Base-by-base conservation (phyloP, 1,140 invertebrate species). In the honey bee (Apis mellifera) region DNA sequence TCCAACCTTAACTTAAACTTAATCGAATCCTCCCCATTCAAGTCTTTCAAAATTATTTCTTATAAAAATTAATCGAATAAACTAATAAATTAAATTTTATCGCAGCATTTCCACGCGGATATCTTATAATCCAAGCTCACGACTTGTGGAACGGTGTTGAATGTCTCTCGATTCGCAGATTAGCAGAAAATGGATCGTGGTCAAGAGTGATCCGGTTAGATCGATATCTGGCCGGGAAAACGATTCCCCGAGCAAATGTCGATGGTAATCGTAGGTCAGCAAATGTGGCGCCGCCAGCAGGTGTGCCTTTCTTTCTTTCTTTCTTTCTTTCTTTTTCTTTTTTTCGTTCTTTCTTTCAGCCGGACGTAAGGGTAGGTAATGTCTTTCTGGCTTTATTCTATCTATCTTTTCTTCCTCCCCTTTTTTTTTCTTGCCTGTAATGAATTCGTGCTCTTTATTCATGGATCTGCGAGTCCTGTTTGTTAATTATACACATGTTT, bases 251-350 rank as follows among this genome's bases (percentile, higher is more conserved):
- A 42, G 57, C 73, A 69, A 75, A 72, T n/a, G 59, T 66, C 78
- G 87, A 89, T 87, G 87, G 87, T 82, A 85, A 88, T 88, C 86
- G 87, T 85, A 88, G 87, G 84, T 85, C 83, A 85, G 72, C 84
- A 76, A 89, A 83, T 77, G 78, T 70, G 81, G 55, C 59, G 68
- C 26, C 70, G 66, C 55, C 64, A 84, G 87, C 87, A 89, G 87
- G 87, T 89, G 87, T 78, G 52, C 42, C 76, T 74, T 82, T 81
- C 81, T 69, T 84, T 77, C 78, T 82, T 84, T 76, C 64, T 42
- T 42, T 42, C 32, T 65, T 42, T 65, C 19, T 1, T 5, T 42
- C 32, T 65, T 15, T 64, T 64, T 1, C 8, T 7, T 65, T 65
- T 2, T 8, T 1, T 65, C 64, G 70, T 78, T 82, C 80, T 71